These are phyloP conservation scores for Rhopalosiphum maidis DNA, from an alignment of 1,140 invertebrate species.

Conservation along the genomic window DNA sequence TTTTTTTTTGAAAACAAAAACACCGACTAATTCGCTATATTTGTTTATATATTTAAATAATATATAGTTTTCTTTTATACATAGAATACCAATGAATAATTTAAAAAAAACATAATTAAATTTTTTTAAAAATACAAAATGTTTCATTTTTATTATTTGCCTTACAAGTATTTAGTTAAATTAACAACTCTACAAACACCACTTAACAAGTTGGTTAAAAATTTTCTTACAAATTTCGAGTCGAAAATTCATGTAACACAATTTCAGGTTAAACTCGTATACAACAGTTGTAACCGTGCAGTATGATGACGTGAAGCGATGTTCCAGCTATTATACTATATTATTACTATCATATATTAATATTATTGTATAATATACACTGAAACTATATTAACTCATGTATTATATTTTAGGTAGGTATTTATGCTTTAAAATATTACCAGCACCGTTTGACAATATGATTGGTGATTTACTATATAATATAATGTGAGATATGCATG, in stretches of 20 bases:
- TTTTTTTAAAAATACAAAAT: too few species aligned
- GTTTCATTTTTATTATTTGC: too few species aligned
- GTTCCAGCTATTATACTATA: not conserved
- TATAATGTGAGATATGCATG: not conserved
- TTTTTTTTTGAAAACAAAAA: too few species aligned
- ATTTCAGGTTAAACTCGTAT: not conserved
- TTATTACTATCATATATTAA: not conserved
- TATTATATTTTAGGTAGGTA: not conserved
- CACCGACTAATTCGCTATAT: too few species aligned
- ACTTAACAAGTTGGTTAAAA: not conserved
- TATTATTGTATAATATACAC: not conserved
- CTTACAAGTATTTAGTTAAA: too few species aligned
- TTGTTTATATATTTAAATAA: too few species aligned
- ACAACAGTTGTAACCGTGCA: not conserved
- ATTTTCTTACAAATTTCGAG: not conserved
- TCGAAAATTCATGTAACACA: not conserved
- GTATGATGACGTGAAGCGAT: not conserved
- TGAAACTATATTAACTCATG: not conserved
- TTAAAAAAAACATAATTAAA: too few species aligned
- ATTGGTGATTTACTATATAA: not conserved
- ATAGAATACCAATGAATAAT: too few species aligned
- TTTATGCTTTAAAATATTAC: not conserved
- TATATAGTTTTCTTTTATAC: too few species aligned
- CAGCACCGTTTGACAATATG: conserved; percentile 8
- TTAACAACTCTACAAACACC: not conserved